Conservation (phyloP, 2,888 invertebrate species). For the Penaeus monodon region DNA sequence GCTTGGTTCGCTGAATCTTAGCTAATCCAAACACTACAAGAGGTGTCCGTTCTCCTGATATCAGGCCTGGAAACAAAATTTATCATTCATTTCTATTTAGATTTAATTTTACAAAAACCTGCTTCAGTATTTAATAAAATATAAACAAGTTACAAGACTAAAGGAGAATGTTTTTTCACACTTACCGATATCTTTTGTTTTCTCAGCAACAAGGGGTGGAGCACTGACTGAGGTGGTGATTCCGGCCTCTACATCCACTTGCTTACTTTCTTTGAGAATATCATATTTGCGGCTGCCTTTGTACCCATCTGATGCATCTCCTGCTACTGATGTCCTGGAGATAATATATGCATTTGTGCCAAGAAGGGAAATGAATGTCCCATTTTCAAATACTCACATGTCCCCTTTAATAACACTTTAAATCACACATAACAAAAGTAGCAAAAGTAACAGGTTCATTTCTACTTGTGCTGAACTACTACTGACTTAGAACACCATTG, state of each 20-base stretch:
- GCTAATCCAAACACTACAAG: constrained; percentile 85
- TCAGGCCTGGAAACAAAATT: constrained; percentile 47
- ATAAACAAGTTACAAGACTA: not conserved
- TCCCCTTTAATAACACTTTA: too few species aligned
- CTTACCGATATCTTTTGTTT: constrained; percentile 70
- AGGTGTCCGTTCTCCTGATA: constrained; percentile 65
- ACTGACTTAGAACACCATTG: not conserved
- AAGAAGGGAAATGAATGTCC: too few species aligned
- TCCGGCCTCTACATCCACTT: constrained; percentile 70
- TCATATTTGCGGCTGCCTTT: constrained; percentile 73
- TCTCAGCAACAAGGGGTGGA: constrained; percentile 63
- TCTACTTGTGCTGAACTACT: not conserved
- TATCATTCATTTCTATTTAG: not conserved
- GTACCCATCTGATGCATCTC: constrained; percentile 52
- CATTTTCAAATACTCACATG: too few species aligned
- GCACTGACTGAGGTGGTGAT: constrained; percentile 72
- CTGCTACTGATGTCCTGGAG: constrained; percentile 71
- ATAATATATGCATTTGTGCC: too few species aligned
- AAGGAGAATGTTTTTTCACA: constrained; percentile 29
- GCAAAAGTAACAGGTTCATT: too few species aligned
- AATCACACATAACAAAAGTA: too few species aligned
- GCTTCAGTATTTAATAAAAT: not conserved
- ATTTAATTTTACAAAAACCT: not conserved
- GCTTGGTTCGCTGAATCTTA: constrained; percentile 85
- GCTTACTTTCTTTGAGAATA: constrained; percentile 74